phyloP scores from a whole-genome alignment of 1,140 invertebrate genomes.

The Brachionus paranguensis region DNA sequence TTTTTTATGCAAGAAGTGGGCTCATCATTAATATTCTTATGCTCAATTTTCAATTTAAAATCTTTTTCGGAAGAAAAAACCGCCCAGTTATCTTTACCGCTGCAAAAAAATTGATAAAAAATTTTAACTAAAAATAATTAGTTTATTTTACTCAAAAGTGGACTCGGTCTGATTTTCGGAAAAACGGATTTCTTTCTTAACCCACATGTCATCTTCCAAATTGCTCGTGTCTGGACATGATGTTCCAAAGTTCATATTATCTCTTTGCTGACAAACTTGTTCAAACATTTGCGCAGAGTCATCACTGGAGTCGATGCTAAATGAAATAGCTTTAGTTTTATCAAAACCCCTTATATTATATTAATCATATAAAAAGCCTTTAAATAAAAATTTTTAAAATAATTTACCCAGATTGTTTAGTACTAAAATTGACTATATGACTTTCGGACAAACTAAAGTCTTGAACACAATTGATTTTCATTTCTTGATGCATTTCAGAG shows the following conservation, averaged over 20 bases:
- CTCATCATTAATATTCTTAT: not conserved
- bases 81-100: conserved; percentile 8
- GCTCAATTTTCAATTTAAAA: conserved; percentile 9
- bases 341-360: not conserved
- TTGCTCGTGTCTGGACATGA: not conserved
- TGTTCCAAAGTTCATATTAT: conserved; percentile 7
- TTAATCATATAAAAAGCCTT: not conserved
- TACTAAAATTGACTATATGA: not conserved
- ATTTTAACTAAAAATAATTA: not conserved
- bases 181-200: conserved; percentile 7
- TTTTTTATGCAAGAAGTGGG: not conserved
- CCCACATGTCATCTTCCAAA: conserved; percentile 6
- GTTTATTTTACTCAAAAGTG: not conserved
- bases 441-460: conserved; percentile 22
- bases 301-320: conserved; percentile 9
- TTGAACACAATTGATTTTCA: conserved; percentile 36
- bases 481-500: conserved; percentile 31
- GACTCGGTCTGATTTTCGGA: conserved; percentile 6
- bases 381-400: not conserved
- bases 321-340: conserved; percentile 31
- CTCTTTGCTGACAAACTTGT: conserved; percentile 21
- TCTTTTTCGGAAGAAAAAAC: conserved; percentile 18
- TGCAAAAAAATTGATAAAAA: not conserved
- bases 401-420: not conserved
- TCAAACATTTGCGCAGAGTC: conserved; percentile 14